Percentiles rank a stretch among this genome's conserved stretches.
Conservation (phyloP, 2,113 vertebrate species). For the Tragelaphus strepsiceros region DNA sequence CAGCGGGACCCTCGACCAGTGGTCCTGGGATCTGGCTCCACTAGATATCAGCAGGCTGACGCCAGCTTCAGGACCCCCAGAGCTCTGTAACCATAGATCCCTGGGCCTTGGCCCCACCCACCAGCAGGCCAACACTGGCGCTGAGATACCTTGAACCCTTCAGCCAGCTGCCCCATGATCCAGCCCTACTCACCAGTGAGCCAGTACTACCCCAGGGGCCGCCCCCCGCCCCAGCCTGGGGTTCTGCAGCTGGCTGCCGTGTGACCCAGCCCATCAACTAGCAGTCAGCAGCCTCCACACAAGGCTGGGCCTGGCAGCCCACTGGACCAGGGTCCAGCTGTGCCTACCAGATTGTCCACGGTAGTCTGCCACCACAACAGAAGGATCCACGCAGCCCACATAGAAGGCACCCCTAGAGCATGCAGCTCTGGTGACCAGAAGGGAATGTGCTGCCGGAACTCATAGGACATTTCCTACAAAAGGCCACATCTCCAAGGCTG, state of each 20-base stretch:
- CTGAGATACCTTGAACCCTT: not conserved
- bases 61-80: not conserved
- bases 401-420: not conserved
- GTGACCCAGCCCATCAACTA: not conserved
- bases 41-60: not conserved
- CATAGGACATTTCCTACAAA: not conserved
- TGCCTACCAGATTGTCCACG: not conserved
- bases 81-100: not conserved
- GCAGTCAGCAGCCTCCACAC: not conserved
- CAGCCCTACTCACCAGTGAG: not conserved
- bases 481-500: not conserved
- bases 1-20: rapidly evolving
- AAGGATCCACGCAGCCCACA: not conserved
- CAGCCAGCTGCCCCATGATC: not conserved
- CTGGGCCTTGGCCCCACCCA: not conserved
- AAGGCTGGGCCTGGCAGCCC: not conserved
- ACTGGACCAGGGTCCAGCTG: not conserved
- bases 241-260: not conserved
- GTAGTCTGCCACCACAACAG: not conserved
- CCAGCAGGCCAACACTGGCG: not conserved
- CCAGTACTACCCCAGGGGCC: not conserved
- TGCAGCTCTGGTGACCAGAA: not conserved
- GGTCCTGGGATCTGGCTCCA: not conserved
- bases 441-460: not conserved
- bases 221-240: rapidly evolving